Percentiles rank a stretch among this genome's conserved stretches.
These are phyloP conservation scores for Nomada lathburiana DNA, from an alignment of 2,888 invertebrate species.

Conservation along the genomic window DNA sequence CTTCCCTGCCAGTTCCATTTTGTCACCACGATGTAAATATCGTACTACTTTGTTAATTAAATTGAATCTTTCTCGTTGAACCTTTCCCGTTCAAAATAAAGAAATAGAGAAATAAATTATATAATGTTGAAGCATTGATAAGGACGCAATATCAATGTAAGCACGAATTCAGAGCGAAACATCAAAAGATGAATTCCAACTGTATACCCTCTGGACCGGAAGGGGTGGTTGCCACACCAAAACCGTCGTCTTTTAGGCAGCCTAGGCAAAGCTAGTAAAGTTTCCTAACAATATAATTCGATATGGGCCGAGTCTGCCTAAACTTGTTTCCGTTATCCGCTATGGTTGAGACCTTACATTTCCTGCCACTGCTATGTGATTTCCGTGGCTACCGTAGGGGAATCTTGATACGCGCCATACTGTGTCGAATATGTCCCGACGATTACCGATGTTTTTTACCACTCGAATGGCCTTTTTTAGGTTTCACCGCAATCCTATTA, in stretches of 20 bases:
- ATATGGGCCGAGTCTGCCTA: constrained; percentile 71
- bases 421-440: constrained; percentile 71
- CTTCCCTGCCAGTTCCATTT: too few relatives aligned
- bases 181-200: constrained; percentile 31
- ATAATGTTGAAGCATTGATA: neutral
- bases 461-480: constrained; percentile 22
- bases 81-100: too few relatives aligned
- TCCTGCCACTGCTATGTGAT: constrained; percentile 74
- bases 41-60: too few relatives aligned
- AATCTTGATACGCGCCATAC: constrained; percentile 72
- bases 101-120: neutral
- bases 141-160: neutral
- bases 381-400: constrained; percentile 72
- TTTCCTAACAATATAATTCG: constrained; percentile 72
- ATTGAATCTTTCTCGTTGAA: too few relatives aligned
- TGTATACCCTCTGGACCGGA: constrained; percentile 21
- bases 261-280: constrained; percentile 66
- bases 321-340: constrained; percentile 78
- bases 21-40: too few relatives aligned
- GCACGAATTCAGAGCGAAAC: neutral
- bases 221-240: constrained; percentile 37
- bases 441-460: constrained; percentile 56
- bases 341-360: constrained; percentile 76
- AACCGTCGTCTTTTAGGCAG: constrained; percentile 61
- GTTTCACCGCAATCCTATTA: constrained; percentile 35